These are phyloP conservation scores for Stenodera caucasica DNA, from an alignment of 2,888 invertebrate genomes.

Conservation along the genomic window DNA sequence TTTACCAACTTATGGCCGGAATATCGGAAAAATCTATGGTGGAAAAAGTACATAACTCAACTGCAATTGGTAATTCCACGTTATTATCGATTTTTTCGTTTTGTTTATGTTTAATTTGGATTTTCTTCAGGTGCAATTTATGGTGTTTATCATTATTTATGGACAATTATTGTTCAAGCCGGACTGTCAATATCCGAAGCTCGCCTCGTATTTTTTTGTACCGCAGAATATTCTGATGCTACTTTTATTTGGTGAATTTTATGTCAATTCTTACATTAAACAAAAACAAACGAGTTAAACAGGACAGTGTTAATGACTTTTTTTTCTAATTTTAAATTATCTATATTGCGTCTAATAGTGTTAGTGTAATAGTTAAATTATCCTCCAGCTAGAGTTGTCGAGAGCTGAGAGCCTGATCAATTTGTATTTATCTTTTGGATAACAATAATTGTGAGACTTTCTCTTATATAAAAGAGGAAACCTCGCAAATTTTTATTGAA, in stretches of 20 bases:
- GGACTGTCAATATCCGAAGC: constrained; percentile 64
- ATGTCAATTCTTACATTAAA: constrained; percentile 63
- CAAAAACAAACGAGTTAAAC: constrained; percentile 34
- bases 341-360: too few relatives aligned
- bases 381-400: too few relatives aligned
- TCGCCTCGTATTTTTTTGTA: constrained; percentile 60
- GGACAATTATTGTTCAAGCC: constrained; percentile 54
- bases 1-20: constrained; percentile 71
- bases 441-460: too few relatives aligned
- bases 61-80: constrained; percentile 70
- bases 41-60: constrained; percentile 85
- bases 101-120: constrained; percentile 9
- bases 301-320: too few relatives aligned
- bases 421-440: too few relatives aligned
- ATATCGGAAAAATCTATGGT: constrained; percentile 72
- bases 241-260: constrained; percentile 68
- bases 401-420: too few relatives aligned
- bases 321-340: too few relatives aligned
- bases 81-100: not conserved
- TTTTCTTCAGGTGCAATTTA: constrained; percentile 65
- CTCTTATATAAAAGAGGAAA: too few relatives aligned
- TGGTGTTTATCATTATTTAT: constrained; percentile 62
- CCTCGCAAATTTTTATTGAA: too few relatives aligned
- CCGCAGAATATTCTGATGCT: constrained; percentile 71
- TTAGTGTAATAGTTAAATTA: too few relatives aligned